A percentile compares a stretch with the other conserved stretches of the same genome.
Evolutionary conservation across 1,140 invertebrate species (phyloP).

Genomic region (Manduca sexta): DNA sequence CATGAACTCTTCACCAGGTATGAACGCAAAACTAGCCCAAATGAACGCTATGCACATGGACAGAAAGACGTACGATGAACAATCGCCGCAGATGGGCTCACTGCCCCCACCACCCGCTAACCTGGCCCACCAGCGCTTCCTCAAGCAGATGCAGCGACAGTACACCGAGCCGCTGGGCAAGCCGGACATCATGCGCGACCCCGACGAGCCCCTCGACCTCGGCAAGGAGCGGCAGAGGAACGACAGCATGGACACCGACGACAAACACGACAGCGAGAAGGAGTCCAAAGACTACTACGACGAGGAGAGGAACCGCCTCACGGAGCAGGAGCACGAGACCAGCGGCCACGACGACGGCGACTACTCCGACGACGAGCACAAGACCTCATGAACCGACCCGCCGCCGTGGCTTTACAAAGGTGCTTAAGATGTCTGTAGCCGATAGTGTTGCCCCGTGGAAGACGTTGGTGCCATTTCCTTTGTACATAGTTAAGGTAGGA

Average conservation of each 20-base stretch:
- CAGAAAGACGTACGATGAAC: constrained; percentile 66
- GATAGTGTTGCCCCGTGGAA: constrained; percentile 68
- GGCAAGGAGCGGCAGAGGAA: constrained; percentile 62
- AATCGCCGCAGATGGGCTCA: constrained; percentile 63
- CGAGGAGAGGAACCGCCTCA: constrained; percentile 44
- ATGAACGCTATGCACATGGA: constrained; percentile 80
- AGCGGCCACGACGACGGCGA: constrained; percentile 61
- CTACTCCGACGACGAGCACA: constrained; percentile 66
- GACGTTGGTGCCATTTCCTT: constrained; percentile 65
- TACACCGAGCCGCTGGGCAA: constrained; percentile 60
- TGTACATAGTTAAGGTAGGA: constrained; percentile 26
- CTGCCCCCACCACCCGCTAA: constrained; percentile 64
- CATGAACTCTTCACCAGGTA: constrained; percentile 48
- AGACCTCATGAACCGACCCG: constrained; percentile 52
- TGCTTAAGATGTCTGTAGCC: constrained; percentile 64
- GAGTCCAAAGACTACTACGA: constrained; percentile 59
- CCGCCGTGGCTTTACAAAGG: constrained; percentile 2
- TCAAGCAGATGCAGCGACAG: constrained; percentile 77
- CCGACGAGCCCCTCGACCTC: constrained; percentile 63
- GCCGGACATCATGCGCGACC: constrained; percentile 59
- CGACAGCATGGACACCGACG: constrained; percentile 47
- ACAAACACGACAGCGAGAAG: constrained; percentile 46
- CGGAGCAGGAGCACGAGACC: constrained; percentile 51
- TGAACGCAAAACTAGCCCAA: constrained; percentile 81
- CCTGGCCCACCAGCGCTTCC: constrained; percentile 72